Evolutionary conservation across 2,113 vertebrate genomes (phyloP), one percentile per base, ranked within the genome.

Genomic region (Prionailurus viverrinus): DNA sequence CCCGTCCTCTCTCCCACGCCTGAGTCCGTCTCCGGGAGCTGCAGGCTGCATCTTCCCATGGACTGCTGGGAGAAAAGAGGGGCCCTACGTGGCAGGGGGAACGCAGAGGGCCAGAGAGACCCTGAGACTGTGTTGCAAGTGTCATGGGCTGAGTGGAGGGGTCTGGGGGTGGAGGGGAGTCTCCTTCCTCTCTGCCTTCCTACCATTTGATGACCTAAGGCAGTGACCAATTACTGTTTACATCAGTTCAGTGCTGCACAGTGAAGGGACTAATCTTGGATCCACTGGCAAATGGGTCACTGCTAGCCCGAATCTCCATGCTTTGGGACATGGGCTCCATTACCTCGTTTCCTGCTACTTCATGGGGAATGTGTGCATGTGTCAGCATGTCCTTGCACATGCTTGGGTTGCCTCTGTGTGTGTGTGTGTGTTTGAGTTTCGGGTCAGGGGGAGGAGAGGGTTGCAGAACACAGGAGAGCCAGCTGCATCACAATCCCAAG

Each of bases 321-420:
- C 29, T 92, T 27, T 25, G 51, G n/a, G 3, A 13, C 5, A 19
- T 16, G 23, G n/a, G 65, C 18, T 71, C n/a, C 51, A 58, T 63
- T 79, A 33, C 53, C 95, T 93, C 95, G 96, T 97, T 98, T 98
- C 95, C 96, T 96, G 97, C 76, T 69, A 33, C 21, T 41, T 16
- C n/a, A 41, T 9, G 36, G n/a, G 89, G n/a, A 53, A 25, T 69
- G 55, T 21, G 51, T 3, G 3, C 5, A 1, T 7, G 1, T 73
- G 39, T 51, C 41, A 16, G 31, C 12, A 12, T 29, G 66, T n/a
- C 41, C 14, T 1, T 31, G 27, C 39, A 27, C 3, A 7, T 15
- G 39, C 73, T 29, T 27, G 4, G 1, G 51, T 45, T 45, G 45
- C 45, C 45, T 16, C 16, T 16, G 11, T 39, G 36, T 5, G 3